Evolutionary conservation across 2,113 vertebrate genomes (phyloP).

Genomic region (Ictalurus punctatus): DNA sequence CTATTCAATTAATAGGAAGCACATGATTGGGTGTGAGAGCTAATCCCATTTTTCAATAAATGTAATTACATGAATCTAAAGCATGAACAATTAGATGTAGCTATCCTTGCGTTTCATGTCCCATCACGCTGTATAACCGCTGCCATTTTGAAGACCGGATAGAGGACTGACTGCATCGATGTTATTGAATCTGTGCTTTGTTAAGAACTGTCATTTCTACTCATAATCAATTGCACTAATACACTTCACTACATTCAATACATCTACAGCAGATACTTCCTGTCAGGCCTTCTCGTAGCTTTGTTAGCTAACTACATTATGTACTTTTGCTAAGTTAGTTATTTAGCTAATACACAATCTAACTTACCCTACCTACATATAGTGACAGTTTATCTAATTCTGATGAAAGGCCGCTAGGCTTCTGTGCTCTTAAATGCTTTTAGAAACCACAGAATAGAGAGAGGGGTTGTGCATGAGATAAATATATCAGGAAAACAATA

Average conservation of each 20-base stretch:
- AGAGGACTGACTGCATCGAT: not conserved
- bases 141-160: not conserved
- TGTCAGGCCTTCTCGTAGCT: not conserved
- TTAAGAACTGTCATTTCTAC: not conserved
- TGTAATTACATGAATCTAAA: not conserved
- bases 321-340: not conserved
- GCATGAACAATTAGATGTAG: not conserved
- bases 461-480: not conserved
- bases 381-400: too few species aligned
- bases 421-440: too few species aligned
- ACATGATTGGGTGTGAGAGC: not conserved
- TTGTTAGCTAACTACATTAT: not conserved
- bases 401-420: too few species aligned
- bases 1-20: not conserved
- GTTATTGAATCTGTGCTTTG: not conserved
- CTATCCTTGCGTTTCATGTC: not conserved
- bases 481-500: too few species aligned
- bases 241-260: not conserved
- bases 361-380: too few species aligned
- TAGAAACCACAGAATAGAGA: not conserved
- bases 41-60: not conserved
- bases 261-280: not conserved
- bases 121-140: not conserved
- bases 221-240: not conserved
- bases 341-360: too few species aligned